Percentiles rank a stretch among this genome's conserved stretches.
Conservation (phyloP, 2,113 vertebrate species). For the Anas platyrhynchos region DNA sequence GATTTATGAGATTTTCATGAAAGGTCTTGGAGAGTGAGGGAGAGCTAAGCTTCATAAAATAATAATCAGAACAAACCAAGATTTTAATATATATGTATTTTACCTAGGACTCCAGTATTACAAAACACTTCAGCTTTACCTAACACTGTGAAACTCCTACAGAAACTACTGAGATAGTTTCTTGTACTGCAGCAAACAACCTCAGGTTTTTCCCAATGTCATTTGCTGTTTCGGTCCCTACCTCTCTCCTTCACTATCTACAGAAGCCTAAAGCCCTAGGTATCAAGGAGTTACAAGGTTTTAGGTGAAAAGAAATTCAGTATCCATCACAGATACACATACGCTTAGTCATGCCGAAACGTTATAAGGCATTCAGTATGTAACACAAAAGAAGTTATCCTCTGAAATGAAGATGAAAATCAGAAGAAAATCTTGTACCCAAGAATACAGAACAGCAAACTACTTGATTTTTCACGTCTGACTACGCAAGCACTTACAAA, state of each 20-base stretch:
- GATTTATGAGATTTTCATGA: neutral
- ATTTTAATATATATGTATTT: neutral
- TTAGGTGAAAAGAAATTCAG: neutral
- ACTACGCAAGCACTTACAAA: constrained; percentile 33
- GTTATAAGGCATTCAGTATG: neutral
- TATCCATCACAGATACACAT: neutral
- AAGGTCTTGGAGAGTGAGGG: neutral
- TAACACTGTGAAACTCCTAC: neutral
- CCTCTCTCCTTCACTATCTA: neutral
- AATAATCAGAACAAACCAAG: neutral
- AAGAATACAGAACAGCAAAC: constrained; percentile 25
- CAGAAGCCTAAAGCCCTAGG: neutral
- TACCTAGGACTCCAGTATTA: neutral
- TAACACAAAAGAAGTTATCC: neutral
- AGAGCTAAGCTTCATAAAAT: neutral
- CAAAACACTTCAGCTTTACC: constrained; percentile 15
- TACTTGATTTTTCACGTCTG: neutral
- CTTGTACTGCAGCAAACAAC: neutral
- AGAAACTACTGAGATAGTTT: neutral
- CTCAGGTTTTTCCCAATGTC: neutral
- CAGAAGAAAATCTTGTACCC: constrained; percentile 2
- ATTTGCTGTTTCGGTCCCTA: neutral
- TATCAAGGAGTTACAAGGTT: neutral
- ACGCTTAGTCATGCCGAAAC: neutral
- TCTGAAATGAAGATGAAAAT: neutral